Evolutionary conservation across 2,113 vertebrate species (phyloP).

Genomic region (Sisor rabdophorus): DNA sequence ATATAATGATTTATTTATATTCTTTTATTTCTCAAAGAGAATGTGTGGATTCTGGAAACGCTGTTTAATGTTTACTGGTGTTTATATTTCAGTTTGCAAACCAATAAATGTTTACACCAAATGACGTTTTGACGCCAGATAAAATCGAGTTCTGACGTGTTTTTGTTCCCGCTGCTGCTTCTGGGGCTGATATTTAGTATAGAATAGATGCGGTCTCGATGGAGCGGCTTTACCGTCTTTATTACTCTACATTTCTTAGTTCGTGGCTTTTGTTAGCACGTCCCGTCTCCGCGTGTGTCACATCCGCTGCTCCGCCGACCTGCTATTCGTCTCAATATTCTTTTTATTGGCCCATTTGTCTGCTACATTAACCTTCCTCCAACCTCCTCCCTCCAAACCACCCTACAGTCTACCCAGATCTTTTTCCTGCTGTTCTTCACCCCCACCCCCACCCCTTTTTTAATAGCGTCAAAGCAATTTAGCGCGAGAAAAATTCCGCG

Average conservation of each 20-base stretch:
- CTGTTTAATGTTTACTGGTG: slow-evolving; percentile 86
- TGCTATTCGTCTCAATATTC: slow-evolving; percentile 51
- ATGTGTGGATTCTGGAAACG: slow-evolving; percentile 81
- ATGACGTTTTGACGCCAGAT: slow-evolving; percentile 25
- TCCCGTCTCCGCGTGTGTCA: slow-evolving; percentile 6
- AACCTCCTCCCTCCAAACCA: slow-evolving; percentile 46
- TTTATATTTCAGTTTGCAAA: slow-evolving; percentile 79
- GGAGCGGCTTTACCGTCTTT: slow-evolving; percentile 12
- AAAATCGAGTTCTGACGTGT: background rate
- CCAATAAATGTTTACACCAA: slow-evolving; percentile 87
- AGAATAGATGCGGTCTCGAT: background rate
- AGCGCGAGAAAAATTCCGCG: slow-evolving; percentile 34
- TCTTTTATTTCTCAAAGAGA: slow-evolving; percentile 62
- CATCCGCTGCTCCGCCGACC: slow-evolving; percentile 27
- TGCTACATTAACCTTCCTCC: slow-evolving; percentile 55
- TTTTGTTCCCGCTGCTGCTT: background rate
- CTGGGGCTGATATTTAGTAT: background rate
- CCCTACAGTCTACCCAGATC: slow-evolving; percentile 35
- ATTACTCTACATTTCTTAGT: slow-evolving; percentile 16
- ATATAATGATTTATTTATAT: slow-evolving; percentile 31
- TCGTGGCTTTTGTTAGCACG: slow-evolving; percentile 7
- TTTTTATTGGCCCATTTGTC: slow-evolving; percentile 51
- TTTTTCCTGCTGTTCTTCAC: background rate
- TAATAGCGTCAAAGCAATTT: slow-evolving; percentile 50
- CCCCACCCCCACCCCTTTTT: background rate